Percentiles rank a stretch among this genome's conserved stretches.
phyloP scores from a whole-genome alignment of 2,888 invertebrate species.

The Tortrix viridana region DNA sequence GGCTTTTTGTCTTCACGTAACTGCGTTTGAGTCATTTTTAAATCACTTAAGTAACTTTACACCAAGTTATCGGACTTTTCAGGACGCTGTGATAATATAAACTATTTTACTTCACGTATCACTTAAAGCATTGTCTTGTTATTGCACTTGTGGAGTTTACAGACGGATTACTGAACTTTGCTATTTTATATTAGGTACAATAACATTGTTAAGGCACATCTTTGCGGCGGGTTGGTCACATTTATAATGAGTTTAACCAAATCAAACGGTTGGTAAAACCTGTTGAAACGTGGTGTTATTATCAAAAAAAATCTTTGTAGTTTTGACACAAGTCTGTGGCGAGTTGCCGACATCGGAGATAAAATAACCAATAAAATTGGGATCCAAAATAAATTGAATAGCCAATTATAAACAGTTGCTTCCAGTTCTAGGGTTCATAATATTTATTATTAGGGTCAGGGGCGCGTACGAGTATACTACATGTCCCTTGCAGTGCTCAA shows the following conservation, averaged over 20 bases:
- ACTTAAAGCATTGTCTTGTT: constrained; percentile 18
- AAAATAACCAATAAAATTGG: too few species aligned
- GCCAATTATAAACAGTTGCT: too few species aligned
- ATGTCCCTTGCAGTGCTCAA: too few species aligned
- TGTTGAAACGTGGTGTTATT: not conserved
- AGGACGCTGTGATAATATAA: not conserved
- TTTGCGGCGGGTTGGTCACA: not conserved
- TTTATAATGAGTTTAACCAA: not conserved
- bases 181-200: constrained; percentile 21
- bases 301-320: too few species aligned
- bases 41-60: constrained; percentile 21
- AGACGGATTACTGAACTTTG: constrained; percentile 28
- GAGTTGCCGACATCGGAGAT: too few species aligned
- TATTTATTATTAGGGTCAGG: too few species aligned
- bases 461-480: too few species aligned
- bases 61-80: constrained; percentile 12
- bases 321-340: too few species aligned
- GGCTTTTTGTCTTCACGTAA: constrained; percentile 40
- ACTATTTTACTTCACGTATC: constrained; percentile 11
- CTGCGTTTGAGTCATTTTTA: constrained; percentile 40
- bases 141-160: constrained; percentile 30
- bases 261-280: not conserved
- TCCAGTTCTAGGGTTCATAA: too few species aligned
- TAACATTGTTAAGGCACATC: constrained; percentile 29
- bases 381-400: too few species aligned